phyloP scores from a whole-genome alignment of 1,140 invertebrate genomes.

The Drosophila melanica region DNA sequence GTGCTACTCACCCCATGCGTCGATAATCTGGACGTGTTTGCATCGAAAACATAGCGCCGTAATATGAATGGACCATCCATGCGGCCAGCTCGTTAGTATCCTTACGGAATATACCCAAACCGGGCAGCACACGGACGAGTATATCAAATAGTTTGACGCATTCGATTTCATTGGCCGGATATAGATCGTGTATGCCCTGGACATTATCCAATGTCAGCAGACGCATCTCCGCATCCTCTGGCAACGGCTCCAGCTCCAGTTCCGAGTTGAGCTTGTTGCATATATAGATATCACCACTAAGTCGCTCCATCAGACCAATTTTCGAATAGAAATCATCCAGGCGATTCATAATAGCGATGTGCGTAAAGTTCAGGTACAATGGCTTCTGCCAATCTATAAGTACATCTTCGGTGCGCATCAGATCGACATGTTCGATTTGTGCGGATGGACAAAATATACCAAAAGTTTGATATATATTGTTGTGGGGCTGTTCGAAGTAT shows the following conservation, averaged over 20 bases:
- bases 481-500: slow-evolving; percentile 87
- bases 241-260: slow-evolving; percentile 86
- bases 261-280: slow-evolving; percentile 87
- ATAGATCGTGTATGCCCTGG: slow-evolving; percentile 91
- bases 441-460: slow-evolving; percentile 92
- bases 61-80: slow-evolving; percentile 95
- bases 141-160: slow-evolving; percentile 91
- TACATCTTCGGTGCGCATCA: slow-evolving; percentile 89
- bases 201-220: slow-evolving; percentile 90
- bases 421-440: slow-evolving; percentile 88
- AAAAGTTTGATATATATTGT: slow-evolving; percentile 90
- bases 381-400: slow-evolving; percentile 91
- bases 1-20: slow-evolving; percentile 87
- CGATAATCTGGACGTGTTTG: slow-evolving; percentile 92
- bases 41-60: slow-evolving; percentile 96
- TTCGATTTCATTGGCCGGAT: slow-evolving; percentile 93
- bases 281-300: slow-evolving; percentile 91
- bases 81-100: slow-evolving; percentile 88
- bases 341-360: slow-evolving; percentile 89
- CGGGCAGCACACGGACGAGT: slow-evolving; percentile 89
- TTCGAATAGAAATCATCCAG: slow-evolving; percentile 86
- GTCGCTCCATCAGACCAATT: slow-evolving; percentile 88
- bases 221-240: slow-evolving; percentile 88
- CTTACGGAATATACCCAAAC: slow-evolving; percentile 90
- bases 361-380: slow-evolving; percentile 92